These are phyloP conservation scores for Fistularia tabacaria DNA, from an alignment of 2,797 vertebrate species.

Conservation along the genomic window DNA sequence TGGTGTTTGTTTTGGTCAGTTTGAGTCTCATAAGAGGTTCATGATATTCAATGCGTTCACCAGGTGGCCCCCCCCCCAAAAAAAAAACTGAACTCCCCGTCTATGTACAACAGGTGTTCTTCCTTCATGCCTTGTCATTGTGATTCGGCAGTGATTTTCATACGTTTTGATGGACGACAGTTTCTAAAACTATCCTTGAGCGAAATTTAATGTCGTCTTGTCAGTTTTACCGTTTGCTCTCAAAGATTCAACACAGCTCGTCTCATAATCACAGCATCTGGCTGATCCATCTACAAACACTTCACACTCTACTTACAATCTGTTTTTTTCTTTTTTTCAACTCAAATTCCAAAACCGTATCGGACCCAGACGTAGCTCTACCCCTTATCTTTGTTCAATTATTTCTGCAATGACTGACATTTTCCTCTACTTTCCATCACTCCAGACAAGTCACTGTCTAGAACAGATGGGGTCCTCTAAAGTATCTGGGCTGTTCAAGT, in stretches of 20 bases:
- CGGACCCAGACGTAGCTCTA: constrained; percentile 21
- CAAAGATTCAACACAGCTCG: constrained; percentile 13
- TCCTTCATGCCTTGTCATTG: constrained; percentile 16
- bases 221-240: constrained; percentile 4
- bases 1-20: constrained; percentile 41
- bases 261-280: constrained; percentile 33
- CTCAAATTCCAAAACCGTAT: constrained; percentile 15
- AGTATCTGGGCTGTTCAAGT: constrained; percentile 38
- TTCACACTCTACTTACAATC: constrained; percentile 23
- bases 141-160: constrained; percentile 24
- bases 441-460: constrained; percentile 24
- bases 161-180: constrained; percentile 2
- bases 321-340: constrained; percentile 35
- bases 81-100: background rate
- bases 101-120: constrained; percentile 6
- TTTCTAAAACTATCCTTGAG: background rate
- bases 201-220: constrained; percentile 7
- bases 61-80: background rate
- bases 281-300: constrained; percentile 19
- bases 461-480: constrained; percentile 39
- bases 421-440: constrained; percentile 20
- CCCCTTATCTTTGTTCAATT: constrained; percentile 37
- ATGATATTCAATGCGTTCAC: constrained; percentile 11
- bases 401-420: constrained; percentile 23
- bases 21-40: constrained; percentile 22